Evolutionary conservation across 2,113 vertebrate species (phyloP).

Genomic region (Actenoides lindsayi): DNA sequence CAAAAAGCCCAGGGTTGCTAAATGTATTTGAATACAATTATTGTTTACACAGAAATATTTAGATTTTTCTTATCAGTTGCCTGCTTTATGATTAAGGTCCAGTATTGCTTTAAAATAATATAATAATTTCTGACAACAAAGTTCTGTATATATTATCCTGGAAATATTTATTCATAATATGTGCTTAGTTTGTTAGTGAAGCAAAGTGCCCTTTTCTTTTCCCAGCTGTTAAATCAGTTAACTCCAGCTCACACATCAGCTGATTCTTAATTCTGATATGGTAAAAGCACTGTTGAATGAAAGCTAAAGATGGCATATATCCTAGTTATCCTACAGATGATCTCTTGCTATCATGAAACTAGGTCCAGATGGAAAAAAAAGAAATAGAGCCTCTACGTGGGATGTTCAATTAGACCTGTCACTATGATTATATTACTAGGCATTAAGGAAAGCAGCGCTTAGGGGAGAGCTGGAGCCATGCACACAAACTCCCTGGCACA

Average conservation of each 20-base stretch:
- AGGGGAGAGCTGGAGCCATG: background rate
- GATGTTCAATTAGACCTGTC: background rate
- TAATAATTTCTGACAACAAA: background rate
- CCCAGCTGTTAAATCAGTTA: background rate
- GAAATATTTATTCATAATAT: background rate
- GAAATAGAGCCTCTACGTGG: accelerated
- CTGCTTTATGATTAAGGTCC: background rate
- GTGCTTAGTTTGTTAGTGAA: background rate
- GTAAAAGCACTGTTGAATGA: background rate
- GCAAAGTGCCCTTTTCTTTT: background rate
- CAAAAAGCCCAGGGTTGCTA: background rate
- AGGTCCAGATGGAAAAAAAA: background rate
- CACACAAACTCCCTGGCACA: accelerated
- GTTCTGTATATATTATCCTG: background rate
- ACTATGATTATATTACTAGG: no score
- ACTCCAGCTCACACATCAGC: background rate
- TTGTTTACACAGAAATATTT: background rate
- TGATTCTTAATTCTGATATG: background rate
- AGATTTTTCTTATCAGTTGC: background rate
- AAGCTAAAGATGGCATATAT: background rate
- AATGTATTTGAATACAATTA: background rate
- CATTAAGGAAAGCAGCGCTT: background rate
- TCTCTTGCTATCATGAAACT: background rate
- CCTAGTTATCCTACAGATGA: background rate
- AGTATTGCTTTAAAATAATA: background rate